Conservation (phyloP, 2,797 vertebrate genomes). For the Zenarchopterus dispar region DNA sequence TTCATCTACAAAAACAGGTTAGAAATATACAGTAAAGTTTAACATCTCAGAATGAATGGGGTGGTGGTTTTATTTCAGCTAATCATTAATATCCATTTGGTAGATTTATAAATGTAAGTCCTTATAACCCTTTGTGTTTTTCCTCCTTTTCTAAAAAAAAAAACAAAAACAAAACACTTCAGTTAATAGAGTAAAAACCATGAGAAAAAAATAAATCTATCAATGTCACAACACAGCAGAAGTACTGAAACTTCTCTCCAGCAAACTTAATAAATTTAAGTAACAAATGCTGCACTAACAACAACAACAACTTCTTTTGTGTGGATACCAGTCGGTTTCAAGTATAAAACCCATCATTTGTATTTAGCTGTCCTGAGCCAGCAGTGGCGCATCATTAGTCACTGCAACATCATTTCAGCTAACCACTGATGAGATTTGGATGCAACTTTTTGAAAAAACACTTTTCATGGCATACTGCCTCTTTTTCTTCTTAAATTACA, state of each 20-base stretch:
- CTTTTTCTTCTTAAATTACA: conserved; percentile 32
- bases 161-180: no score
- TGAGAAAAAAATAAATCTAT: no score
- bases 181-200: no score
- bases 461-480: conserved; percentile 13
- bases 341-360: not conserved
- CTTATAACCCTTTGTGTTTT: no score
- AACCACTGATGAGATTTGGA: conserved; percentile 24
- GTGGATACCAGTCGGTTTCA: not conserved
- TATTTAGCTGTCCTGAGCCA: conserved; percentile 5
- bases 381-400: conserved; percentile 5
- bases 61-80: no score
- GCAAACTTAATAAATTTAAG: not conserved
- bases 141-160: no score
- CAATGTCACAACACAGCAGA: not conserved
- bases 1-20: no score
- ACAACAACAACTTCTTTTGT: not conserved
- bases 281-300: not conserved
- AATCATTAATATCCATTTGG: no score
- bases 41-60: no score
- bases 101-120: no score
- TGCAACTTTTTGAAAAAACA: conserved; percentile 12
- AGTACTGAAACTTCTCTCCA: not conserved
- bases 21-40: no score
- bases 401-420: conserved; percentile 3